A percentile compares a stretch with the other conserved stretches of the same genome.
Evolutionary conservation across 2,888 invertebrate species (phyloP).

Genomic region (Calameuta idolon): DNA sequence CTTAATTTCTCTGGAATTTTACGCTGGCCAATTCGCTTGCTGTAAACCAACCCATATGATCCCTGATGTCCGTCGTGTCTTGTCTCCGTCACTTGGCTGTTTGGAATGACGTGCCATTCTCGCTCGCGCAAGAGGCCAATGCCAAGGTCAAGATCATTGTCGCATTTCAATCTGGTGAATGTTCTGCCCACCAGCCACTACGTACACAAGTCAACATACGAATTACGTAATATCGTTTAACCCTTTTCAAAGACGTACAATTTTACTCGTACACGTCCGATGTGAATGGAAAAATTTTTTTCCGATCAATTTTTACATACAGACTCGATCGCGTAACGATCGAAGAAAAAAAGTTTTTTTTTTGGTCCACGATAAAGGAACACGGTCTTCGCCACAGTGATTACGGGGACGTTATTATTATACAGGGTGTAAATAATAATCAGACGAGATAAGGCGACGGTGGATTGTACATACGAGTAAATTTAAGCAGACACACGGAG

Average conservation of each 20-base stretch:
- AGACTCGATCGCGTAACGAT: too few relatives aligned
- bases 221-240: too few relatives aligned
- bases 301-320: too few relatives aligned
- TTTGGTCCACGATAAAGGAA: too few relatives aligned
- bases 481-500: background rate
- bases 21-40: background rate
- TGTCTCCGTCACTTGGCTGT: background rate
- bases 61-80: background rate
- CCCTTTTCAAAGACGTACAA: too few relatives aligned
- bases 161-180: background rate
- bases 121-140: background rate
- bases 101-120: background rate
- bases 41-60: background rate
- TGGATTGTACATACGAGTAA: background rate
- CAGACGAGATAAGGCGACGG: background rate
- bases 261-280: too few relatives aligned
- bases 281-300: too few relatives aligned
- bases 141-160: background rate
- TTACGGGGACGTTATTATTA: too few relatives aligned
- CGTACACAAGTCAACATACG: too few relatives aligned
- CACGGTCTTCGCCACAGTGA: too few relatives aligned
- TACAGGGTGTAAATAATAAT: background rate
- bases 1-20: constrained; percentile 9
- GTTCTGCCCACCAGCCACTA: background rate
- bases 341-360: too few relatives aligned